Percentiles rank a stretch among this genome's conserved stretches.
phyloP scores from a whole-genome alignment of 2,888 invertebrate species.

The Odontocerum albicorne region DNA sequence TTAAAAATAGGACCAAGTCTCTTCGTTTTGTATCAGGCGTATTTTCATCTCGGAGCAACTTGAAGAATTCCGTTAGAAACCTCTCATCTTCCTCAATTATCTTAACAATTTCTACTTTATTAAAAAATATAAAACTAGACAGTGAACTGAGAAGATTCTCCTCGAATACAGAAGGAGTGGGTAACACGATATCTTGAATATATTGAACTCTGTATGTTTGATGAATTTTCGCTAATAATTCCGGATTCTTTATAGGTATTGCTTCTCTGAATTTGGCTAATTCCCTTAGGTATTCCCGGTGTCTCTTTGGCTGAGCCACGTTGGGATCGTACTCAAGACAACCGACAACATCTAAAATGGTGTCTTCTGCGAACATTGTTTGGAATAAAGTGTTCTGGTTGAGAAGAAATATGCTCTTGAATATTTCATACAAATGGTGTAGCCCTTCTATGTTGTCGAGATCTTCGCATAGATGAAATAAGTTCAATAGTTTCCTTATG shows the following conservation, averaged over 20 bases:
- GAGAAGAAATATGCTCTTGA: conserved; percentile 97
- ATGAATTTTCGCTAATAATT: conserved; percentile 96
- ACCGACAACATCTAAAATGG: conserved; percentile 96
- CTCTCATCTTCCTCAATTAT: conserved; percentile 97
- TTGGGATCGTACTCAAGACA: conserved; percentile 97
- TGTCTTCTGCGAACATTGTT: conserved; percentile 96
- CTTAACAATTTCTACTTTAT: conserved; percentile 99
- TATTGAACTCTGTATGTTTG: conserved; percentile 99
- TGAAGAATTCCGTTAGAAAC: conserved; percentile 93
- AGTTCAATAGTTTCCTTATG: conserved; percentile 89
- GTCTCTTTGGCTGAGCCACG: conserved; percentile 82
- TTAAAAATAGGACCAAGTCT: conserved; percentile 95
- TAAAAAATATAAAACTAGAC: conserved; percentile 99
- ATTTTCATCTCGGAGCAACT: conserved; percentile 85
- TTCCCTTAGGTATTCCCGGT: conserved; percentile 93
- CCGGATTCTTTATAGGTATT: conserved; percentile 92
- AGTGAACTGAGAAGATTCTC: conserved; percentile 98
- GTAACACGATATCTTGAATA: conserved; percentile 97
- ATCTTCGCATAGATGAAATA: conserved; percentile 98
- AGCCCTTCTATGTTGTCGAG: conserved; percentile 92
- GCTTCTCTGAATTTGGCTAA: conserved; percentile 91
- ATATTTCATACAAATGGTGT: conserved; percentile 95
- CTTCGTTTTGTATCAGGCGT: conserved; percentile 83
- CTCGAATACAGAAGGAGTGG: conserved; percentile 98
- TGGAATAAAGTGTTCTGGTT: conserved; percentile 97